phyloP scores from a whole-genome alignment of 2,797 vertebrate species.

The Triplophysa bombifrons region DNA sequence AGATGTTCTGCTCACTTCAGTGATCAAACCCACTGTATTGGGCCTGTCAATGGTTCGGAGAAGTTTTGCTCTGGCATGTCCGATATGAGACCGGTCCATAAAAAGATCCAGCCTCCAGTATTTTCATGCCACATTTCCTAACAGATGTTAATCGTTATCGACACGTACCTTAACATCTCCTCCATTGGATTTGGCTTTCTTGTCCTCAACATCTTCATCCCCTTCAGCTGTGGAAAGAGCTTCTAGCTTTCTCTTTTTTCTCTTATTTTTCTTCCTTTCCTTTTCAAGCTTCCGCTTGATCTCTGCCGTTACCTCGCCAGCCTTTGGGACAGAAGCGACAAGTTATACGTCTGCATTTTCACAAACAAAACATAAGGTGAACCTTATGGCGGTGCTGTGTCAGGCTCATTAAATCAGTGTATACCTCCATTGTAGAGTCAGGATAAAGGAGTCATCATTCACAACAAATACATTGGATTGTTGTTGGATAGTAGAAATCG shows the following conservation, averaged over 20 bases:
- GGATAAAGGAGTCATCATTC: conserved; percentile 82
- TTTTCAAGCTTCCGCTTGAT: conserved; percentile 84
- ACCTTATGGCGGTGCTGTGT: conserved; percentile 64
- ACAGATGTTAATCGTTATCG: background rate
- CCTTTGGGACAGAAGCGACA: conserved; percentile 67
- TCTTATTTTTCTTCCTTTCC: conserved; percentile 87
- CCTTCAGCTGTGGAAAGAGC: conserved; percentile 69
- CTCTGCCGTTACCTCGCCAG: conserved; percentile 80
- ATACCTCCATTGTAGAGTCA: conserved; percentile 82
- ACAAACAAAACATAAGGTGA: fast-evolving
- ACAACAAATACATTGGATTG: conserved; percentile 63
- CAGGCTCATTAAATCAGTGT: conserved; percentile 99
- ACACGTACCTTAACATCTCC: conserved; percentile 60
- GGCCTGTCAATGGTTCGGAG: conserved; percentile 81
- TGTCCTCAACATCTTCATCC: conserved; percentile 47
- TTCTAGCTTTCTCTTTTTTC: conserved; percentile 80
- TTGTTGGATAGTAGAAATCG: too few relatives aligned
- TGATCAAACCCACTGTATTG: conserved; percentile 71
- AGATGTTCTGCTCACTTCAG: conserved; percentile 80
- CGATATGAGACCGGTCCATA: conserved; percentile 72
- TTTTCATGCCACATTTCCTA: conserved; percentile 62
- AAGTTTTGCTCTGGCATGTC: conserved; percentile 72
- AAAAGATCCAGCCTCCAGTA: conserved; percentile 69
- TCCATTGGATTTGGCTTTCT: conserved; percentile 52
- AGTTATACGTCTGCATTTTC: background rate